Percentiles rank a stretch among this genome's conserved stretches.
phyloP scores from a whole-genome alignment of 2,888 invertebrate genomes.

The Mystacides longicornis region DNA sequence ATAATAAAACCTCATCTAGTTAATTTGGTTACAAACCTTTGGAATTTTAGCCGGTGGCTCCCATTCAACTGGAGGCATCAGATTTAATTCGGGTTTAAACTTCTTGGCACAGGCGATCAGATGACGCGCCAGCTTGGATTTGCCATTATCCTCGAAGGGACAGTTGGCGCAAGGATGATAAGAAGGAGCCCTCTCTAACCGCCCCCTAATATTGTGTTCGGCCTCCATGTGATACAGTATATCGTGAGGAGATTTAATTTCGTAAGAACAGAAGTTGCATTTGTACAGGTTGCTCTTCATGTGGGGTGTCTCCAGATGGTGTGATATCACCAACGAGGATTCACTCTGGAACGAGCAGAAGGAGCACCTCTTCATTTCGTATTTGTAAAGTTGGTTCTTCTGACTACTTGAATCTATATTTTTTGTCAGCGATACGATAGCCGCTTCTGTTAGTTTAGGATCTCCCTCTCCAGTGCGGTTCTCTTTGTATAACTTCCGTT shows the following conservation, averaged over 20 bases:
- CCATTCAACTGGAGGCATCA: conserved; percentile 83
- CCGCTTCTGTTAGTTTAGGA: conserved; percentile 63
- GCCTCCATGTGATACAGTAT: conserved; percentile 89
- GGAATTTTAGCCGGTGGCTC: conserved; percentile 92
- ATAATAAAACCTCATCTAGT: no score
- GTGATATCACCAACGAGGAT: conserved; percentile 72
- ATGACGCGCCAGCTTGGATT: conserved; percentile 84
- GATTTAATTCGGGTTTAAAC: conserved; percentile 79
- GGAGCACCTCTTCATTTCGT: conserved; percentile 74
- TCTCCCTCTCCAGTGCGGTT: conserved; percentile 50
- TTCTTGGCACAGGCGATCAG: conserved; percentile 81
- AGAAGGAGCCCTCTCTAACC: conserved; percentile 75
- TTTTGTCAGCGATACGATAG: conserved; percentile 74
- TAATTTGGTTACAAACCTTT: conserved; percentile 41
- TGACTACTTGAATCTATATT: conserved; percentile 81
- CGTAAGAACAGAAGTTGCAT: conserved; percentile 78
- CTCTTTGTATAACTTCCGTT: conserved; percentile 71
- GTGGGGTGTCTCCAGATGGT: conserved; percentile 86
- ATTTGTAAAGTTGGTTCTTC: conserved; percentile 73
- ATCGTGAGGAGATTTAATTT: conserved; percentile 75
- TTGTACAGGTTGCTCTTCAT: conserved; percentile 80
- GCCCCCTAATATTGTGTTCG: conserved; percentile 76
- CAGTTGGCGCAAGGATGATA: conserved; percentile 91
- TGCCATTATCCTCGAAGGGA: conserved; percentile 89
- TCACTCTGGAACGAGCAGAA: conserved; percentile 87